Conservation (phyloP, 2,888 invertebrate species). For the Meliscaeva auricollis region DNA sequence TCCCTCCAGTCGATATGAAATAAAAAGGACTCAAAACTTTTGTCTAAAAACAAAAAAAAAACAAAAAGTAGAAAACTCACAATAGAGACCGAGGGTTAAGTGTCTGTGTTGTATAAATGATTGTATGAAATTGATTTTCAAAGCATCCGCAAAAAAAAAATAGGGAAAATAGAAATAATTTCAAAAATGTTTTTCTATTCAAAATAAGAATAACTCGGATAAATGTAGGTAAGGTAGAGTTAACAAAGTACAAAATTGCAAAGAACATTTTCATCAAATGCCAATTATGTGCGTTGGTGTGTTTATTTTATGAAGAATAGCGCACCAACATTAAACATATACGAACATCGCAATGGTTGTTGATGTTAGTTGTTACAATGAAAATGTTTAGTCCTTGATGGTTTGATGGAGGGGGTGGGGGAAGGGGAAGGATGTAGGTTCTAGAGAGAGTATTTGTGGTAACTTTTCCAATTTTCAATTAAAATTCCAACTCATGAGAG, state of each 20-base stretch:
- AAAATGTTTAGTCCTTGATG: slow-evolving; percentile 18
- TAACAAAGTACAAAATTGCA: not conserved
- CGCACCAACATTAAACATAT: not conserved
- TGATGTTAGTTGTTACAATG: not conserved
- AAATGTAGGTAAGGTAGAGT: not conserved
- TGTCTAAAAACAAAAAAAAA: not conserved
- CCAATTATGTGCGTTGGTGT: slow-evolving; percentile 20
- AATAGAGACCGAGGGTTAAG: not conserved
- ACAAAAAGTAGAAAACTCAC: not conserved
- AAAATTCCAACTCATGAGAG: slow-evolving; percentile 23
- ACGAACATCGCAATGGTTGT: not conserved
- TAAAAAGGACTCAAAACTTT: slow-evolving; percentile 8
- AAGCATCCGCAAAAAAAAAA: not conserved
- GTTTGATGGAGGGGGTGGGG: not conserved
- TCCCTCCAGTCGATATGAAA: not conserved
- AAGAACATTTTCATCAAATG: slow-evolving; percentile 31
- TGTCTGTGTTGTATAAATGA: not conserved
- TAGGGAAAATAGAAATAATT: not conserved
- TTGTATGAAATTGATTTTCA: slow-evolving; percentile 18
- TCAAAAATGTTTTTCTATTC: slow-evolving; percentile 13
- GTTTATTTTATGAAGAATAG: not conserved
- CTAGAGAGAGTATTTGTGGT: slow-evolving; percentile 6
- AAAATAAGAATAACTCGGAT: not conserved
- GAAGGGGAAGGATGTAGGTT: not conserved
- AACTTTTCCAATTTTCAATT: slow-evolving; percentile 45